A percentile compares a stretch with the other conserved stretches of the same genome.
Conservation (phyloP, 2,797 vertebrate genomes). For the Catamblyrhynchus diadema region DNA sequence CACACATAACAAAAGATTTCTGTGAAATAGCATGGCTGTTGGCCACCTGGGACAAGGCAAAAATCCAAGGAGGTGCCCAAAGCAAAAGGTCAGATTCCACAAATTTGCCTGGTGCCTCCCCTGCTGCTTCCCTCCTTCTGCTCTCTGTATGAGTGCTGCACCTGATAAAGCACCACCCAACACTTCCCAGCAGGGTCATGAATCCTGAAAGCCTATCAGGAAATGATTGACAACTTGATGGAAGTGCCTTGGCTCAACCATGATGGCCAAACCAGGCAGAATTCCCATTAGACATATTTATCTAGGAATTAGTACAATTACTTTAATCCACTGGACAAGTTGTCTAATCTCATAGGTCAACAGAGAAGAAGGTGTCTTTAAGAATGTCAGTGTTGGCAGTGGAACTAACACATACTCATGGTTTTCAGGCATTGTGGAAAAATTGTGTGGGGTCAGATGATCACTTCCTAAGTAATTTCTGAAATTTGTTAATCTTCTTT, state of each 20-base stretch:
- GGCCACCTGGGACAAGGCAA: not conserved
- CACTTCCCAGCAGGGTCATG: conserved; percentile 24
- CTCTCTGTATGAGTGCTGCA: not conserved
- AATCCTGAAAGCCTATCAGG: conserved; percentile 10
- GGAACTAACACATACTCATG: not conserved
- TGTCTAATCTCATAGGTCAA: conserved; percentile 64
- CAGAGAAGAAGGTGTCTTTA: conserved; percentile 35
- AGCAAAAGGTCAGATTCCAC: not conserved
- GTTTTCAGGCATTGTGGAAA: conserved; percentile 36
- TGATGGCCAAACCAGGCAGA: conserved; percentile 52
- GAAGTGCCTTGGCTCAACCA: conserved; percentile 14
- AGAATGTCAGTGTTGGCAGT: conserved; percentile 16
- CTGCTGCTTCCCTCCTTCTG: not conserved
- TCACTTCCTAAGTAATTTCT: conserved; percentile 1
- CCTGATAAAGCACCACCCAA: conserved; percentile 46
- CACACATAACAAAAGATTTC: not conserved
- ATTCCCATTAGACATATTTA: conserved; percentile 45
- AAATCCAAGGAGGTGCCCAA: not conserved
- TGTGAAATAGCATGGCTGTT: not conserved
- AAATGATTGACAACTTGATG: conserved; percentile 61
- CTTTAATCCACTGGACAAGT: conserved; percentile 61
- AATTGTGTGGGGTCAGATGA: not conserved
- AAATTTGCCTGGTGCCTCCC: not conserved
- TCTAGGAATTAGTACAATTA: conserved; percentile 60
- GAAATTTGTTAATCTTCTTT: not conserved